phyloP scores from a whole-genome alignment of 2,888 invertebrate genomes.

The Herminia tarsipennalis region DNA sequence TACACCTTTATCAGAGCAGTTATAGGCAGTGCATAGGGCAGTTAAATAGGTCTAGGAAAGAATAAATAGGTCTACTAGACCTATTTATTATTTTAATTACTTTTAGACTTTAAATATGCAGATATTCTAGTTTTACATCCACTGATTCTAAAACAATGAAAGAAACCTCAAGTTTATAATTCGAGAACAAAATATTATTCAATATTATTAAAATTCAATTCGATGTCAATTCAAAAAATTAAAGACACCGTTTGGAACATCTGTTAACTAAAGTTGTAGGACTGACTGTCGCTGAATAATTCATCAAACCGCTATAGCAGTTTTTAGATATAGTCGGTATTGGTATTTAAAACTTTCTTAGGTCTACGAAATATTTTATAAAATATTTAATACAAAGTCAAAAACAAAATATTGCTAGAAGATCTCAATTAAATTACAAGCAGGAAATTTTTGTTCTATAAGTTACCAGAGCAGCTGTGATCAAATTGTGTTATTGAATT shows the following conservation, averaged over 20 bases:
- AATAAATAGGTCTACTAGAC: too few relatives aligned
- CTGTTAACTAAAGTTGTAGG: slow-evolving; percentile 22
- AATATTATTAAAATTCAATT: too few relatives aligned
- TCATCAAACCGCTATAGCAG: slow-evolving; percentile 24
- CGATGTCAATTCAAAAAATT: slow-evolving; percentile 18
- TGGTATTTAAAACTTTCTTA: slow-evolving; percentile 28
- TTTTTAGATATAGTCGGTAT: slow-evolving; percentile 13
- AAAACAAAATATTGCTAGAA: slow-evolving; percentile 5
- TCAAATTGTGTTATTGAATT: slow-evolving; percentile 5
- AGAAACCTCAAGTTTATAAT: too few relatives aligned
- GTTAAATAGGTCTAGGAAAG: too few relatives aligned
- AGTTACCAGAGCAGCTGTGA: background rate
- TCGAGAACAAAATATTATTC: too few relatives aligned
- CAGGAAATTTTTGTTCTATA: slow-evolving; percentile 2
- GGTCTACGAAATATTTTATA: too few relatives aligned
- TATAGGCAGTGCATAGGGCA: too few relatives aligned
- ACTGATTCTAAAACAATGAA: too few relatives aligned
- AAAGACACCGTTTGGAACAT: slow-evolving; percentile 2
- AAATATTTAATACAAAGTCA: slow-evolving; percentile 5
- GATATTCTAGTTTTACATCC: too few relatives aligned
- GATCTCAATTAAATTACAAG: background rate
- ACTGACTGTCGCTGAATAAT: slow-evolving; percentile 32
- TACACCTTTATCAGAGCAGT: too few relatives aligned
- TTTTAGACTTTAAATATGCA: too few relatives aligned
- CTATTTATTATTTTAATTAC: too few relatives aligned